Evolutionary conservation across 2,113 vertebrate species (phyloP).

Genomic region (Diadophis punctatus): DNA sequence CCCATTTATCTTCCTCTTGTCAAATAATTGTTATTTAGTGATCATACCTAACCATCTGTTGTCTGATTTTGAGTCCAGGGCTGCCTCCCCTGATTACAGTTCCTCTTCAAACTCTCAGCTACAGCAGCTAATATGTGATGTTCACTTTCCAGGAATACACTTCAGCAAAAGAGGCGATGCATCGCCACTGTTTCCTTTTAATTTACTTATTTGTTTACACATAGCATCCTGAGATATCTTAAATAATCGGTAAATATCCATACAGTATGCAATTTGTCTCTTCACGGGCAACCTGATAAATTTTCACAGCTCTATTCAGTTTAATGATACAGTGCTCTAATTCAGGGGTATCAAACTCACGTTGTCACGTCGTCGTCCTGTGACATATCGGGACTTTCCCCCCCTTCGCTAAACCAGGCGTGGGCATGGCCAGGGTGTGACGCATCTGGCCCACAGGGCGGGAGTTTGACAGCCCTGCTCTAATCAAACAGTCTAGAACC

Average conservation of each 20-base stretch:
- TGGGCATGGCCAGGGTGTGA: no score
- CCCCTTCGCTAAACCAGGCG: no score
- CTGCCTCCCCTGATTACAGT: background rate
- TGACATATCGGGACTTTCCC: no score
- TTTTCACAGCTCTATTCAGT: background rate
- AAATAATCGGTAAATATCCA: background rate
- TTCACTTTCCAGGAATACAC: background rate
- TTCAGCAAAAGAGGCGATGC: background rate
- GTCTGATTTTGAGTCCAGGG: slow-evolving; percentile 4
- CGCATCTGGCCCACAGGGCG: no score
- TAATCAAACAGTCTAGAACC: background rate
- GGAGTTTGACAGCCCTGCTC: no score
- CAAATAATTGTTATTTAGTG: slow-evolving; percentile 36
- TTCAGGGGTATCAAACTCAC: background rate
- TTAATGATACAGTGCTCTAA: background rate
- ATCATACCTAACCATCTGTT: slow-evolving; percentile 29
- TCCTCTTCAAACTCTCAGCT: background rate
- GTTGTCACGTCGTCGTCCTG: no score
- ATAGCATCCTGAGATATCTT: background rate
- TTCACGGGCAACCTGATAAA: fast-evolving
- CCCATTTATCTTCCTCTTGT: slow-evolving; percentile 34
- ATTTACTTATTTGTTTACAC: background rate
- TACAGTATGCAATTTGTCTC: background rate
- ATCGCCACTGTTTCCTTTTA: background rate
- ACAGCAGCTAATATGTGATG: background rate